Evolutionary conservation across 2,888 invertebrate genomes (phyloP).

Genomic region (Maniola hyperantus): DNA sequence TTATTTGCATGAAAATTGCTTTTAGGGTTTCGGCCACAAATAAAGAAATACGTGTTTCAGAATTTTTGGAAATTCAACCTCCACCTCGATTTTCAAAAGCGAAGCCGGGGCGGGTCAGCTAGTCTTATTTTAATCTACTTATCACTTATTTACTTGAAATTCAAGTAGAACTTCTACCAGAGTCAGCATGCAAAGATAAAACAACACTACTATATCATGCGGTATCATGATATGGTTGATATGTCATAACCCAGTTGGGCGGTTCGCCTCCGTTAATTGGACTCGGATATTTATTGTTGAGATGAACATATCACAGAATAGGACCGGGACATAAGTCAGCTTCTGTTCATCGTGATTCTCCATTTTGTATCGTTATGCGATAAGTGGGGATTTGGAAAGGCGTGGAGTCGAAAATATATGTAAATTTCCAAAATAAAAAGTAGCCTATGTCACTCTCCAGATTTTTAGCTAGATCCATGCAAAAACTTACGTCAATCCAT

Average conservation of each 20-base stretch:
- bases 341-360: constrained; percentile 75
- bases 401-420: constrained; percentile 47
- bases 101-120: too few relatives aligned
- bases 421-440: too few relatives aligned
- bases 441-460: too few relatives aligned
- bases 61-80: too few relatives aligned
- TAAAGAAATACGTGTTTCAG: too few relatives aligned
- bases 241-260: constrained; percentile 34
- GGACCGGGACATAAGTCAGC: constrained; percentile 77
- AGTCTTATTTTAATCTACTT: too few relatives aligned
- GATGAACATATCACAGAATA: constrained; percentile 76
- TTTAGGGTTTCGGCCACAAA: too few relatives aligned
- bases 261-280: constrained; percentile 66
- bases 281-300: constrained; percentile 78
- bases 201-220: constrained; percentile 13
- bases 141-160: too few relatives aligned
- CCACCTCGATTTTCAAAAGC: too few relatives aligned
- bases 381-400: constrained; percentile 57
- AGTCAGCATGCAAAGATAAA: constrained; percentile 6
- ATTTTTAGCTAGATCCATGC: too few relatives aligned
- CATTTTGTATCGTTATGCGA: constrained; percentile 79
- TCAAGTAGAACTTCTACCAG: neutral
- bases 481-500: too few relatives aligned
- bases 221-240: constrained; percentile 22
- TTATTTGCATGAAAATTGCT: too few relatives aligned